Percentiles rank a stretch among this genome's conserved stretches.
Conservation (phyloP, 2,113 vertebrate species). For the Theristicus caerulescens region DNA sequence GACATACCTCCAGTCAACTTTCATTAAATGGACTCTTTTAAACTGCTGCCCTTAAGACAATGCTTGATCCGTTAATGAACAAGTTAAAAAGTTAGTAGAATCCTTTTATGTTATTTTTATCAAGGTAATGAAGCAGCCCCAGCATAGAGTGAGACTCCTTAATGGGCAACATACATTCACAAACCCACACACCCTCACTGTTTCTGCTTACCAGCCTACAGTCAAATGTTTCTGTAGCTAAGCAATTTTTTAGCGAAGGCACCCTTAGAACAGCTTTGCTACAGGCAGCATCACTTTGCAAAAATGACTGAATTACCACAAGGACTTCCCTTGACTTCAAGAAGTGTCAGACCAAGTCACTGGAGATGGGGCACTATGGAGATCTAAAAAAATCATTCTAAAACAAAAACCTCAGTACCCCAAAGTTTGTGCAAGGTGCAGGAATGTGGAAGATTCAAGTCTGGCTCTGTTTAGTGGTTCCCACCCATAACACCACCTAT, state of each 20-base stretch:
- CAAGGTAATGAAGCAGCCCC: slow-evolving; percentile 10
- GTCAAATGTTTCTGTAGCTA: slow-evolving; percentile 32
- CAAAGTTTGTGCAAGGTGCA: not conserved
- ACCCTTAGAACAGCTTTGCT: not conserved
- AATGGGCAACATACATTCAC: slow-evolving; percentile 45
- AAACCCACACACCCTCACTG: slow-evolving; percentile 52
- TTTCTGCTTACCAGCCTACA: slow-evolving; percentile 46
- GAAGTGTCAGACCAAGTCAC: not conserved
- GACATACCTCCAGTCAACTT: slow-evolving; percentile 43
- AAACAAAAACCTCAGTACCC: not conserved
- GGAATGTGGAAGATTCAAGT: not conserved
- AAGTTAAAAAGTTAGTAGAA: slow-evolving; percentile 39
- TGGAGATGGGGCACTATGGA: rapidly evolving
- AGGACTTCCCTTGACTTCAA: not conserved
- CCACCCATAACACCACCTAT: not conserved
- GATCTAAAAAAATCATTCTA: not conserved
- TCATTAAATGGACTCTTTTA: slow-evolving; percentile 26
- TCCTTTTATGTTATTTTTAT: slow-evolving; percentile 27
- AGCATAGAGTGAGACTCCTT: slow-evolving; percentile 24
- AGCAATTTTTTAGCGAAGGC: slow-evolving; percentile 14
- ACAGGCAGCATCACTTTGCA: not conserved
- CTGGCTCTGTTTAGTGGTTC: not conserved
- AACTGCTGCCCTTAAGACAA: slow-evolving; percentile 20
- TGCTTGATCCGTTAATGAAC: not conserved
- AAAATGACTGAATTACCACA: slow-evolving; percentile 3